phyloP scores from a whole-genome alignment of 2,888 invertebrate species.

The Exephanes ischioxanthus region DNA sequence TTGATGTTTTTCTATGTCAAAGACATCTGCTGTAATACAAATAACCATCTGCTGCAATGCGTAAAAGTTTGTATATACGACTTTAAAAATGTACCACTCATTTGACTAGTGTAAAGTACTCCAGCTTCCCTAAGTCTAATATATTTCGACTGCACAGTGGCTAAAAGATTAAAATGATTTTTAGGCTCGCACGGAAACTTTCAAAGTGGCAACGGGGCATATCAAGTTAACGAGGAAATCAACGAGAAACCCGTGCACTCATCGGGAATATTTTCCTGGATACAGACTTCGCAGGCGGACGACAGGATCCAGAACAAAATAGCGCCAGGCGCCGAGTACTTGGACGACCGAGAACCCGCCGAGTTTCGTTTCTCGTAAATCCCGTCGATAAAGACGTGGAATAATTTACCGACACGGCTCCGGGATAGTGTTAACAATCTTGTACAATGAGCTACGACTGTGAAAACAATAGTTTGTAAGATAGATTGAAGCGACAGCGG shows the following conservation, averaged over 20 bases:
- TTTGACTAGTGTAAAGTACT: no score
- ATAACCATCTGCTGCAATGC: no score
- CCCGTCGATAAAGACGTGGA: neutral
- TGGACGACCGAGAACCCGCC: conserved; percentile 15
- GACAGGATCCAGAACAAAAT: conserved; percentile 70
- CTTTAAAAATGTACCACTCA: no score
- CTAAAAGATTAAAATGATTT: neutral
- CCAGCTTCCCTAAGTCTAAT: no score
- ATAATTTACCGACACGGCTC: neutral
- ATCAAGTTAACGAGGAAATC: conserved; percentile 77
- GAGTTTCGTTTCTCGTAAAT: neutral
- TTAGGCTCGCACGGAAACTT: conserved; percentile 32
- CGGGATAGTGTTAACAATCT: neutral
- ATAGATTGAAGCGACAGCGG: no score
- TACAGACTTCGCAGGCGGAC: conserved; percentile 38
- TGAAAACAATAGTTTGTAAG: no score
- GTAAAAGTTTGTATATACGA: no score
- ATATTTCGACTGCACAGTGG: neutral
- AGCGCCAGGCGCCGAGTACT: conserved; percentile 59
- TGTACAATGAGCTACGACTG: no score
- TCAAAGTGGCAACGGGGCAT: conserved; percentile 66
- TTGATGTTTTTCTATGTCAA: no score
- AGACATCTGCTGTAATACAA: no score
- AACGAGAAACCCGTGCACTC: conserved; percentile 71
- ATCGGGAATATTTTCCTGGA: conserved; percentile 63